These are phyloP conservation scores for Erebia epiphron DNA, from an alignment of 2,888 invertebrate genomes.

Conservation along the genomic window DNA sequence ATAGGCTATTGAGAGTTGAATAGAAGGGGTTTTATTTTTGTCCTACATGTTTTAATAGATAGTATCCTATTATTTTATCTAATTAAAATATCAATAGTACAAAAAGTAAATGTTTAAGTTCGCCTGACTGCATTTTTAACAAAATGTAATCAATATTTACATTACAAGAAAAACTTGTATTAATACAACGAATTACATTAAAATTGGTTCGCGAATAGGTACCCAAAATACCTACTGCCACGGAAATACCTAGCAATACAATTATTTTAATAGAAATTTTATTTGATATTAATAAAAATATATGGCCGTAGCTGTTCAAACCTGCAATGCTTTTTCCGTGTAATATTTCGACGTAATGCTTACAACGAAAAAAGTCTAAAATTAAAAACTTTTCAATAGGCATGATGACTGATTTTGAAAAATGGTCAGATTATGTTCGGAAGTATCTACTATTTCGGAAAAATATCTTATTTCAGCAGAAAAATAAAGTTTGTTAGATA, in stretches of 20 bases:
- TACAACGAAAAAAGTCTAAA: constrained; percentile 40
- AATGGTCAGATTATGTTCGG: too few species aligned
- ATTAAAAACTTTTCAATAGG: constrained; percentile 38
- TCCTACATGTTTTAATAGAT: not conserved
- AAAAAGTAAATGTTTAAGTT: not conserved
- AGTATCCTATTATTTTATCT: not conserved
- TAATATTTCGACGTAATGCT: constrained; percentile 33
- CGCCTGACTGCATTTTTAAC: not conserved
- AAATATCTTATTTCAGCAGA: too few species aligned
- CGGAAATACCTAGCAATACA: too few species aligned
- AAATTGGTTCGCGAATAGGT: not conserved
- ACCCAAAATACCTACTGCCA: not conserved
- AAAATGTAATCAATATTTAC: not conserved
- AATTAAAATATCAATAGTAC: too few species aligned
- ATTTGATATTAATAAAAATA: not conserved
- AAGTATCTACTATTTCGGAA: too few species aligned
- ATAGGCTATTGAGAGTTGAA: not conserved
- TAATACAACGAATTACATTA: not conserved
- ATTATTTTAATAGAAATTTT: not conserved
- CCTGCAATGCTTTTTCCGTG: constrained; percentile 16
- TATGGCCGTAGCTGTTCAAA: constrained; percentile 1
- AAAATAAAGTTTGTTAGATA: too few species aligned
- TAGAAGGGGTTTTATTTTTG: constrained; percentile 6
- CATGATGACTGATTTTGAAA: too few species aligned
- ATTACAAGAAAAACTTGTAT: not conserved